A percentile compares a stretch with the other conserved stretches of the same genome.
phyloP scores from a whole-genome alignment of 2,797 vertebrate species.

The Artibeus lituratus region DNA sequence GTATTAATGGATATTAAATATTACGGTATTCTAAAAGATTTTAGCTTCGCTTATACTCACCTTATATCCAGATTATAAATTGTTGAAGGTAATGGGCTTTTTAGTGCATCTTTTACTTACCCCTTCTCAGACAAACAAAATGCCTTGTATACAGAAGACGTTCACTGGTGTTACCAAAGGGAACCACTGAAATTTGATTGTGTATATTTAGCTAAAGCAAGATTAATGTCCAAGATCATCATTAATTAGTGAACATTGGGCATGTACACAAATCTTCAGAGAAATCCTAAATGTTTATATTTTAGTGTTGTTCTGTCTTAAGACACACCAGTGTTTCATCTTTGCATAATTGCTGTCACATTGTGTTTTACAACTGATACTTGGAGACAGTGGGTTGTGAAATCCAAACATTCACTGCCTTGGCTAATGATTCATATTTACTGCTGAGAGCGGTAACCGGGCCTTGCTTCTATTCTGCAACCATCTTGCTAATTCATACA shows the following conservation, averaged over 20 bases:
- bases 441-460: neutral
- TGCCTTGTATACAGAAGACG: neutral
- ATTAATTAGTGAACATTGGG: neutral
- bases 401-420: neutral
- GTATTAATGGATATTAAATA: neutral
- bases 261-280: neutral
- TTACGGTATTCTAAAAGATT: neutral
- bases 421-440: neutral
- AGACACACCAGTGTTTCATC: neutral
- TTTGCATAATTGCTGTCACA: neutral
- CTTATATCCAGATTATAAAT: neutral
- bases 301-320: neutral
- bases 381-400: neutral
- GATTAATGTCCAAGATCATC: neutral
- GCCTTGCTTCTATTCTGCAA: neutral
- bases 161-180: neutral
- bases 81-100: neutral
- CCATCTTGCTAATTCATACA: neutral
- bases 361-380: neutral
- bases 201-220: slow-evolving; percentile 22
- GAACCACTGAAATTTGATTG: slow-evolving; percentile 15
- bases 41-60: neutral
- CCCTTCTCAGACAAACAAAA: neutral
- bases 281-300: neutral
- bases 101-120: neutral